Base-by-base conservation (phyloP, 2,888 invertebrate species). In the Tachina fera region DNA sequence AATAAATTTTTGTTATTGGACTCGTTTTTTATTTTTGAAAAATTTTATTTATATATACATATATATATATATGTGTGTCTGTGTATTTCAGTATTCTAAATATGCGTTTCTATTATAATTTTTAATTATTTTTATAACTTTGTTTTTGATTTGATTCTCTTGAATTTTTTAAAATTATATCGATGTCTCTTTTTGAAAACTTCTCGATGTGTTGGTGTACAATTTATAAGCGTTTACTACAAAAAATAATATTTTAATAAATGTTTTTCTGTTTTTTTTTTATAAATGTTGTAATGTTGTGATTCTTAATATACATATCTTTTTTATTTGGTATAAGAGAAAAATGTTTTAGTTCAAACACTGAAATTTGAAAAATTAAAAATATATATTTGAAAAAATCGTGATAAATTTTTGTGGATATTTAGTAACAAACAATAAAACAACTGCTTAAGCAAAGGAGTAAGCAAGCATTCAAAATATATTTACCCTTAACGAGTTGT, bases 241-340 rank as follows among this genome's bases (percentile, higher is more conserved):
- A 67, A 83, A 78, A 60, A 76, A 65, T 49, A 70, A 82, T 82
- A 80, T 63, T 77, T 71, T 67, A 63, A 49, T 82, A 81, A 78
- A 84, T 84, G 75, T 81, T 71, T 83, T 79, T 67, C 67, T 81
- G 63, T 61, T 67, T 80, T 31, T 22, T 22, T 22, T 77, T 71
- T 77, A 83, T 86, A 84, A 87, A 82, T 87, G 87, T 87, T 87
- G 87, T 86, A 83, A 86, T 82, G 60, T 82, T 83, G 75, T 86
- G 58, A 82, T 68, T 78, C 70, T 56, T 19, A 49, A 61, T 76
- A 13, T n/a, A n/a, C n/a, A n/a, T 31, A 45, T 19, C 41, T 39
- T 88, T 89, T 88, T 60, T 74, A 53, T 89, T 89, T 89, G 89
- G 88, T 61, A 67, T 82, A 87, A 86, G 80, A 87, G 88, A 39